Base-by-base conservation (phyloP, 1,140 invertebrate genomes). In the Lerema accius region DNA sequence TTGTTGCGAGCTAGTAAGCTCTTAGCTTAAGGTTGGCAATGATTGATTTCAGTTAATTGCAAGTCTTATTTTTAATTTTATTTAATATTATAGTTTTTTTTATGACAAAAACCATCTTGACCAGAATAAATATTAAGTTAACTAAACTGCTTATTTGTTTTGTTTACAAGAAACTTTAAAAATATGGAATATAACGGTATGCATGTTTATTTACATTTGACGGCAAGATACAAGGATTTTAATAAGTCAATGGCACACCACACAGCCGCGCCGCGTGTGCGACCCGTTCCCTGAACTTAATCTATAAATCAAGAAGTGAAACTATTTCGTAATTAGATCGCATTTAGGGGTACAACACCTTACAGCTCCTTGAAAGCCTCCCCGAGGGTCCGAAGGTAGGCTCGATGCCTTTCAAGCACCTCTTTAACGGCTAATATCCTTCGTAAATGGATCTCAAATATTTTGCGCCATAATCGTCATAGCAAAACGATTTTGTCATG, bases 251-350 rank as follows among this genome's bases (percentile, higher is more conserved):
- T 55, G 74, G 77, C 79, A 72, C 73, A 71, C 73, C 71, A 65
- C 53, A 48, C 11, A 48, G 26, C 32, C 17, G 80, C 74, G 68
- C 82, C 82, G 84, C 77, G 69, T 87, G 83, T 81, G 78, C 77
- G 76, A 73, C 78, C 77, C 74, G 69, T 55, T 59, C 69, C 69
- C 69, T 75, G 78, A 92, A 92, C 90, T 92, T 90, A 87, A 91
- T 90, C 89, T 91, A 92, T 92, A 92, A 92, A 92, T 92, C 91
- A 92, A 91, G 86, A 88, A 92, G 88, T 86, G 80, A 90, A 92
- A 92, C 91, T 92, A 92, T 92, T 92, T 89, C 82, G 89, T 91
- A 92, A 91, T 92, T 92, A 91, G 91, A 92, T 91, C 89, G 88
- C 76, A 87, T 91, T 92, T 91, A 92, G 89, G 83, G 84, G 83